Base-by-base conservation (phyloP, 2,888 invertebrate species). In the Exephanes ischioxanthus region DNA sequence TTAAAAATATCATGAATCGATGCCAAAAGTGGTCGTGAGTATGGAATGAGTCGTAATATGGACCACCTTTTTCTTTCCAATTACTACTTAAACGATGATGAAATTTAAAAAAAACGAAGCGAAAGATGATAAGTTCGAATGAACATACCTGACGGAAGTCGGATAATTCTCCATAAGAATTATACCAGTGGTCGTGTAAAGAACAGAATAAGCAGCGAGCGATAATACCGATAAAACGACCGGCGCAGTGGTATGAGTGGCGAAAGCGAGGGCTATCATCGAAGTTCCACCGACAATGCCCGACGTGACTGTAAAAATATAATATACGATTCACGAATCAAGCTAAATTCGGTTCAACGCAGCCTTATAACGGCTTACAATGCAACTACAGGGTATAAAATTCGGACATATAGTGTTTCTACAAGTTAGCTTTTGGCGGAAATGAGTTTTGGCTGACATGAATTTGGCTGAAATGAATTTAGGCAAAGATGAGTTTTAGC, bases 161-260 rank as follows among this genome's bases (percentile, higher is more conserved):
- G 90, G 91, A 88, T 91, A 92, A 87, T 89, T 91, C 82, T 92
- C 92, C 72, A 91, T 75, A 41, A 91, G 70, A 14, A 89, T 33
- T 58, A 90, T 86, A 41, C 82, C 86, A 11, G 84, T 84, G 16
- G 89, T 86, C 26, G 92, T 92, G 30, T 87, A 79, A 26, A 88
- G 82, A 45, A 90, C 87, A 1, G 91, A 87, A 70, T 90, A 91
- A 7, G 90, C 83, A 33, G 88, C 86, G 41, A 92, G 84, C 55
- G 89, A 86, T 48, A 90, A 83, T 26, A 84, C 75, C 6, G 88
- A 89, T 16, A 91, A 77, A 37, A 88, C 48, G 22, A 87, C 66
- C 63, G 84, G 86, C 1, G 77, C 71, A 9, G 67, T 30, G 26
- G 77, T 71, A 16, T 76, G 80, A 53, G 63, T 67, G 9, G 84